A percentile compares a stretch with the other conserved stretches of the same genome.
Evolutionary conservation across 2,888 invertebrate genomes (phyloP).

Genomic region (Neuroscelio doddi): DNA sequence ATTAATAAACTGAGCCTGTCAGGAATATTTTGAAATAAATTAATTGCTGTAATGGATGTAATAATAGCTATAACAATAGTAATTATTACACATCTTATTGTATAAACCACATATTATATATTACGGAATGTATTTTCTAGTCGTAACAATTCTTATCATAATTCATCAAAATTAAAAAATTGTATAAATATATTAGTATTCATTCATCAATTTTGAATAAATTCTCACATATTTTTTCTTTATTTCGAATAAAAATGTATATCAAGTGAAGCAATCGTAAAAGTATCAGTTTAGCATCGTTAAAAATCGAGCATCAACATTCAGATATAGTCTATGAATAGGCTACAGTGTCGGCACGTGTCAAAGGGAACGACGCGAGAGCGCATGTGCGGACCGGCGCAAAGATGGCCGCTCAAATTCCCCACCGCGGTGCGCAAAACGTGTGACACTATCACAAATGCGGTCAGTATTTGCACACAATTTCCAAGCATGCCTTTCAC

Average conservation of each 20-base stretch:
- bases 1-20: too few species aligned
- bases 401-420: constrained; percentile 57
- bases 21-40: too few species aligned
- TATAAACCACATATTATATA: too few species aligned
- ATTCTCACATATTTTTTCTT: too few species aligned
- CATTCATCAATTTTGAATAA: too few species aligned
- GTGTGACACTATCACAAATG: constrained; percentile 14
- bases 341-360: constrained; percentile 59
- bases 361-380: constrained; percentile 55
- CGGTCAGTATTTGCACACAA: constrained; percentile 23
- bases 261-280: constrained; percentile 26
- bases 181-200: too few species aligned
- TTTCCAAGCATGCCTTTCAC: constrained; percentile 42
- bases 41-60: too few species aligned
- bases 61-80: too few species aligned
- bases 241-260: neutral
- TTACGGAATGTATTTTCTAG: too few species aligned
- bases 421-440: constrained; percentile 38
- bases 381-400: constrained; percentile 53
- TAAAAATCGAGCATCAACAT: constrained; percentile 41
- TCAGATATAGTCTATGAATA: constrained; percentile 41
- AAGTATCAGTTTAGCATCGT: constrained; percentile 36
- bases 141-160: too few species aligned
- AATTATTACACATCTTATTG: too few species aligned
- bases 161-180: too few species aligned